phyloP scores from a whole-genome alignment of 2,797 vertebrate species.

The Chiroxiphia lanceolata region DNA sequence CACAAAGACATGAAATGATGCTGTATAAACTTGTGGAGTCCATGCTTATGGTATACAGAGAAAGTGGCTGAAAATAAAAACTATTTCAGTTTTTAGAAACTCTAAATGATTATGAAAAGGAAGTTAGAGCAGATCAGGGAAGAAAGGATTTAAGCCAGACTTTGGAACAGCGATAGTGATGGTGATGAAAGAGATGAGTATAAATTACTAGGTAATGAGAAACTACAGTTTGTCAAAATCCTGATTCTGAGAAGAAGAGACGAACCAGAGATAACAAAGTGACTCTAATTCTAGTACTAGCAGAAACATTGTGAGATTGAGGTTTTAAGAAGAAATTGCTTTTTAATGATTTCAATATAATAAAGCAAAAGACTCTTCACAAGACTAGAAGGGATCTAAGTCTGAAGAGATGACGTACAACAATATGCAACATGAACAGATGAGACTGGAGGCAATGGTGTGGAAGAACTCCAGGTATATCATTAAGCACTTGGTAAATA shows the following conservation, averaged over 20 bases:
- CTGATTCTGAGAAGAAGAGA: neutral
- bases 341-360: neutral
- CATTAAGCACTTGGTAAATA: neutral
- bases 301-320: neutral
- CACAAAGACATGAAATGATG: neutral
- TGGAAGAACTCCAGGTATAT: neutral
- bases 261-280: neutral
- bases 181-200: neutral
- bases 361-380: neutral
- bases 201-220: neutral
- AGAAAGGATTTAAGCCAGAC: neutral
- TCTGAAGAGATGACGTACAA: neutral
- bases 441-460: neutral
- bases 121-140: neutral
- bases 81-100: neutral
- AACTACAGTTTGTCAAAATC: neutral
- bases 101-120: neutral
- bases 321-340: neutral
- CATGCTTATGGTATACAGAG: neutral
- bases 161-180: neutral
- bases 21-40: neutral
- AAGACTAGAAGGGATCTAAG: neutral
- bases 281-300: neutral
- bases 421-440: neutral
- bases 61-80: neutral